Conservation (phyloP, 2,113 vertebrate genomes). For the Laterallus jamaicensis region DNA sequence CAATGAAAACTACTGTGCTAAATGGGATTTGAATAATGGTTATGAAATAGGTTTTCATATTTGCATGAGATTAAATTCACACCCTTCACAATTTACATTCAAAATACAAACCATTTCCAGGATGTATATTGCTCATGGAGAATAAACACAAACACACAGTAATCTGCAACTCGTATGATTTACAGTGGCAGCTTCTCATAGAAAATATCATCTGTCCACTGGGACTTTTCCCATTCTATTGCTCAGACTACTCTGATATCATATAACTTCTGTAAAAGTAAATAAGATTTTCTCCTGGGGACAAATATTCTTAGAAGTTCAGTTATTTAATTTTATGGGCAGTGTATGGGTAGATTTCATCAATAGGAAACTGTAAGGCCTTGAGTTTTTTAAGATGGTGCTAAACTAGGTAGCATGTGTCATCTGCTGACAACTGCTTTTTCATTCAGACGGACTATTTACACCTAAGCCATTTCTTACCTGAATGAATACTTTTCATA, state of each 20-base stretch:
- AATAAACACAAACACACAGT: slow-evolving; percentile 10
- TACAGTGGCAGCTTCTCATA: not conserved
- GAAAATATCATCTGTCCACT: slow-evolving; percentile 20
- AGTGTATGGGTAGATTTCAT: not conserved
- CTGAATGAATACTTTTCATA: not conserved
- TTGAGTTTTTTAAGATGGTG: not conserved
- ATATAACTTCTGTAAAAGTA: not conserved
- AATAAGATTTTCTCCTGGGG: not conserved
- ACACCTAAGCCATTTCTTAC: not conserved
- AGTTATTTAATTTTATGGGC: slow-evolving; percentile 2
- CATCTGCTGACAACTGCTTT: not conserved
- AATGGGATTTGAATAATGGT: slow-evolving; percentile 25
- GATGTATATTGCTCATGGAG: not conserved
- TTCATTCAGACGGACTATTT: not conserved
- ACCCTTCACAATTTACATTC: not conserved
- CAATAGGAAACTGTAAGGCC: not conserved
- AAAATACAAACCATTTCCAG: slow-evolving; percentile 16
- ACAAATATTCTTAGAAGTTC: not conserved
- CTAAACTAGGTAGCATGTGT: not conserved
- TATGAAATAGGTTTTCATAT: slow-evolving; percentile 4
- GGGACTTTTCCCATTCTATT: slow-evolving; percentile 34
- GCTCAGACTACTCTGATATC: not conserved
- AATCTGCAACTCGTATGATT: not conserved
- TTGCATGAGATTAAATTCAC: slow-evolving; percentile 24
- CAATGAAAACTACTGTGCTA: not conserved